Evolutionary conservation across 2,888 invertebrate species (phyloP), one percentile per base, ranked within the genome.

Genomic region (Endotricha flammealis): DNA sequence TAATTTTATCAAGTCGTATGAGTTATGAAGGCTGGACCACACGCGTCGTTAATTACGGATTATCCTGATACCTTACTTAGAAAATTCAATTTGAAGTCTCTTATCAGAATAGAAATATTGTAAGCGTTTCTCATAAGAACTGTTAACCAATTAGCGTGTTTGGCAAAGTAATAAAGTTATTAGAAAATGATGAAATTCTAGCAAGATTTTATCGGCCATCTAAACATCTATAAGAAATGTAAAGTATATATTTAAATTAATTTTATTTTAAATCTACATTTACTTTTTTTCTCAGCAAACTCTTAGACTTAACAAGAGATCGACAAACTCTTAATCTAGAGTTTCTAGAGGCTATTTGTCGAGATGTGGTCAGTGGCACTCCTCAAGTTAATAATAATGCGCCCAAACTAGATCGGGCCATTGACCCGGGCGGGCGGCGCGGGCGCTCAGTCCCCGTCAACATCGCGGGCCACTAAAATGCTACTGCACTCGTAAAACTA

Each of bases 1-100:
- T 83, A 85, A 85, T 85, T 85, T 86, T 86, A 85, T 86, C 81
- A 82, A 83, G 76, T 80, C 75, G 69, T 78, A 78, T 85, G 85
- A 85, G 67, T 85, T 86, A 85, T 83, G 81, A 80, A 73, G 68
- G 68, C 62, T 55, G 68, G 86, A 83, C 86, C 85, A 85, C 85
- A 86, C 85, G 78, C 77, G 72, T 71, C 56, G 76, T 71, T 83
- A 80, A 82, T 83, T 81, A 80, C 67, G 65, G 64, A 64, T 70
- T 69, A 66, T 46, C 55, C 56, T 64, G 57, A 59, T 55, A 41
- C 51, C 48, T 40, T 42, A 53, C 34, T 39, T 29, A 41, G 27
- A n/a, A n/a, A n/a, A 14, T 32, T 22, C 30, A 25, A 1, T 20
- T 29, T 29, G 29, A 32, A 32, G 12, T 29, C 23, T 32, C 38